Percentiles rank a stretch among this genome's conserved stretches.
Evolutionary conservation across 2,797 vertebrate species (phyloP).

Genomic region (Sarcoramphus papa): DNA sequence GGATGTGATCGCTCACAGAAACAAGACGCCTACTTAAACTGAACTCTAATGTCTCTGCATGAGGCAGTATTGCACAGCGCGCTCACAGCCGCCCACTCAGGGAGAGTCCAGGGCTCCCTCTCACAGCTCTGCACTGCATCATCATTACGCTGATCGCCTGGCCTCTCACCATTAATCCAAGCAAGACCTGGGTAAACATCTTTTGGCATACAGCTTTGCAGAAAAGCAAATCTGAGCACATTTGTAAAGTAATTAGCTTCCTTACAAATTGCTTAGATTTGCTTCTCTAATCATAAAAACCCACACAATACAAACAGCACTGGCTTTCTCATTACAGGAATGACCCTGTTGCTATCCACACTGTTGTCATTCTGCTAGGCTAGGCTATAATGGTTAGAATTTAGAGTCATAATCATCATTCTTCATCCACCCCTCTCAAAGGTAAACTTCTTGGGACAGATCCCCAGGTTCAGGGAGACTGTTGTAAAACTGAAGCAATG

Average conservation of each 20-base stretch:
- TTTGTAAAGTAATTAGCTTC: constrained; percentile 39
- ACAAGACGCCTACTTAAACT: background rate
- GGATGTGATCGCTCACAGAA: background rate
- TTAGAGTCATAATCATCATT: constrained; percentile 6
- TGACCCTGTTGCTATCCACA: background rate
- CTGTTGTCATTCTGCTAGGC: constrained; percentile 15
- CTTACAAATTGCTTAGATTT: constrained; percentile 41
- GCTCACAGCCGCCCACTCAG: background rate
- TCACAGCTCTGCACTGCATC: background rate
- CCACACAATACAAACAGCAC: background rate
- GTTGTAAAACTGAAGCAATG: background rate
- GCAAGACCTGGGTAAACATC: background rate
- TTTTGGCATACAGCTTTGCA: constrained; percentile 16
- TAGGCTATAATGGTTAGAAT: background rate
- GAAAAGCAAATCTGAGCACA: background rate
- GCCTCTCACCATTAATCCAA: background rate
- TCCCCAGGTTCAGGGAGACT: background rate
- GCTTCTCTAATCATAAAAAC: constrained; percentile 32
- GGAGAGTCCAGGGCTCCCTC: background rate
- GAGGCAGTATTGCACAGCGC: fast-evolving
- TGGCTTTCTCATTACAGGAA: constrained; percentile 42
- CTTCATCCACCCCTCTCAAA: background rate
- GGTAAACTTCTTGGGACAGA: background rate
- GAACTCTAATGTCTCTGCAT: fast-evolving
- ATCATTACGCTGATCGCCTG: background rate